Base-by-base conservation (phyloP, 2,888 invertebrate species). In the Tetranychus truncatus region DNA sequence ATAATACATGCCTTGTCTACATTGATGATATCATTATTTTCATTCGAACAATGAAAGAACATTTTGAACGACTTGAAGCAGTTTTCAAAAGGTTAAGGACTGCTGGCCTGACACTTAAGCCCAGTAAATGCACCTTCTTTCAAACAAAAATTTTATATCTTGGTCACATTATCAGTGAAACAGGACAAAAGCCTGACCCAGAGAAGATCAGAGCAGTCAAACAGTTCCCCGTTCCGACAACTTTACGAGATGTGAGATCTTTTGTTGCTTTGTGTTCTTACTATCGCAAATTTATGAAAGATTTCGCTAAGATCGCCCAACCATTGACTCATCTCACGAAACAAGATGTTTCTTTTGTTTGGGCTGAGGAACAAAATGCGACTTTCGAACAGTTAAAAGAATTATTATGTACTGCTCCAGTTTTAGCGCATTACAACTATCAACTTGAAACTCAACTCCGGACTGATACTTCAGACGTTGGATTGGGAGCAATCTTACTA, bases 21-120 rank as follows among this genome's bases (percentile, higher is more conserved):
- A 72, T 80, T 1, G 80, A 80, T 34, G 80, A 80, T 74, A 74
- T 80, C 6, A 76, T 79, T 6, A 75, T 79, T 3, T 79, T 74
- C 21, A 21, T 66, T 1, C 45, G 66, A 55, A 66, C 74, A 18
- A 78, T 80, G n/a, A 74, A 77, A 9, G 76, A 79, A 46, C 76
- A 77, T 66, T n/a, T 78, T 11, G 45, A 21, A 9, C 74, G 76
- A 24, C 72, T 80, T 5, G 55, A 66, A 69, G 18, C 67, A 67
- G 80, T 80, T 18, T 77, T 80, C 69, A 46, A 78, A 20, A 71
- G 77, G 9, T 55, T 80, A 9, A 34, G 45, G 24, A 71, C 77
- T 46, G 77, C 78, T 46, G 76, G 76, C 20, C 74, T 80, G 74
- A 75, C 77, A 6, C 24, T 21, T 21, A 21, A 21, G 21, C 21